These are phyloP conservation scores for Neelides sp. DNA, from an alignment of 1,140 invertebrate genomes.

Conservation along the genomic window DNA sequence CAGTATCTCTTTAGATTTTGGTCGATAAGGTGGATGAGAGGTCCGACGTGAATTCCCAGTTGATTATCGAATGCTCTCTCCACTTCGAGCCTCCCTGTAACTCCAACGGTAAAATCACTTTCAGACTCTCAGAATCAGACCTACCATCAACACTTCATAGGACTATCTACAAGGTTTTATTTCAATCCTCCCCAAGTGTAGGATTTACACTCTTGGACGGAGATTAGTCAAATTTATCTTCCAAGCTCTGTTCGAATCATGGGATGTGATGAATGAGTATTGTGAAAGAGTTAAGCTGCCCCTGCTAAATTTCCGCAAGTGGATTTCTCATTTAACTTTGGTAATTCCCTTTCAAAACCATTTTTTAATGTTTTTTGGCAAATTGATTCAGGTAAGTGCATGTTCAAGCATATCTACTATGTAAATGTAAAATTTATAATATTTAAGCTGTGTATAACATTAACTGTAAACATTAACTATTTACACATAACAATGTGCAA, in stretches of 20 bases:
- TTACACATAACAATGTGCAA: no score
- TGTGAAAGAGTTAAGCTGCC: constrained; percentile 22
- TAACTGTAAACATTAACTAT: no score
- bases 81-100: constrained; percentile 8
- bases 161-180: not conserved
- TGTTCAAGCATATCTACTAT: not conserved
- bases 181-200: not conserved
- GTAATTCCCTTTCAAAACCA: constrained; percentile 6
- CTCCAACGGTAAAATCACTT: constrained; percentile 4
- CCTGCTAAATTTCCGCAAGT: constrained; percentile 17
- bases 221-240: not conserved
- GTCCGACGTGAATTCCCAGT: no score
- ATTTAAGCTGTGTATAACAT: no score
- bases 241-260: not conserved
- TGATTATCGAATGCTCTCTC: no score
- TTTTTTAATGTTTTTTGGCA: not conserved
- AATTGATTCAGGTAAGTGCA: not conserved
- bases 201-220: not conserved
- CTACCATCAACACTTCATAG: not conserved
- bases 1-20: no score
- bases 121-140: not conserved
- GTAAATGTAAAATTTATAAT: not conserved
- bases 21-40: no score
- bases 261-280: constrained; percentile 23
- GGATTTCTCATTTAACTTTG: constrained; percentile 21